phyloP scores from a whole-genome alignment of 1,140 invertebrate genomes.

The Conus betulinus region DNA sequence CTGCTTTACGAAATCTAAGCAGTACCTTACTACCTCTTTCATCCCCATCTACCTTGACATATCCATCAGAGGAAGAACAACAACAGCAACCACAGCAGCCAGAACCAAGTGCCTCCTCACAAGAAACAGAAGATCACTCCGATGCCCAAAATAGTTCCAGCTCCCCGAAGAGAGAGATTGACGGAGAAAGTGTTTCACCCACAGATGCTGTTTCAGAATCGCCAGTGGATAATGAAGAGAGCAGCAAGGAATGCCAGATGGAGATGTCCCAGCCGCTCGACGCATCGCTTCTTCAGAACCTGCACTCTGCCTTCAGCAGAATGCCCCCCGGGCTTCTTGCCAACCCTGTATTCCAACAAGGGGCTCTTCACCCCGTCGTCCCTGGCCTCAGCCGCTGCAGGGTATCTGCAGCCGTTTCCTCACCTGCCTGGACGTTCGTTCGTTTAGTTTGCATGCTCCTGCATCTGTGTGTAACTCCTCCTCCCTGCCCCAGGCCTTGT shows the following conservation, averaged over 20 bases:
- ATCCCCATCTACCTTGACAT: background rate
- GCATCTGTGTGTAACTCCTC: constrained; percentile 8
- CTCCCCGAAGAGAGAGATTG: background rate
- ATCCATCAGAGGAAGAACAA: background rate
- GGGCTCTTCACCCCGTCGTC: constrained; percentile 9
- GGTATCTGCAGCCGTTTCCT: constrained; percentile 19
- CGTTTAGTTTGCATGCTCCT: constrained; percentile 27
- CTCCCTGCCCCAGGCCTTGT: background rate
- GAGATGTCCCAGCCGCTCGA: background rate
- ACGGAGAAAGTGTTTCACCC: background rate
- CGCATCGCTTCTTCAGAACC: background rate
- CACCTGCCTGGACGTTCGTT: constrained; percentile 2
- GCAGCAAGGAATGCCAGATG: background rate
- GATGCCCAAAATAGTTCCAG: background rate
- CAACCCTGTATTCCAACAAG: background rate
- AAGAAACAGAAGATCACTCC: background rate
- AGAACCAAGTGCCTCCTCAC: background rate
- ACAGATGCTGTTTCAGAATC: background rate
- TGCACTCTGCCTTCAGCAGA: constrained; percentile 20
- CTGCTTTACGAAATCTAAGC: background rate
- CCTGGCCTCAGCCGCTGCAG: constrained; percentile 8
- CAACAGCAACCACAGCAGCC: background rate
- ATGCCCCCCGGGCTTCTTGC: background rate
- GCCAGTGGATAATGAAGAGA: background rate
- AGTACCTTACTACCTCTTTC: background rate